A percentile compares a stretch with the other conserved stretches of the same genome.
Evolutionary conservation across 2,888 invertebrate species (phyloP).

Genomic region (Ptilodon capucinus): DNA sequence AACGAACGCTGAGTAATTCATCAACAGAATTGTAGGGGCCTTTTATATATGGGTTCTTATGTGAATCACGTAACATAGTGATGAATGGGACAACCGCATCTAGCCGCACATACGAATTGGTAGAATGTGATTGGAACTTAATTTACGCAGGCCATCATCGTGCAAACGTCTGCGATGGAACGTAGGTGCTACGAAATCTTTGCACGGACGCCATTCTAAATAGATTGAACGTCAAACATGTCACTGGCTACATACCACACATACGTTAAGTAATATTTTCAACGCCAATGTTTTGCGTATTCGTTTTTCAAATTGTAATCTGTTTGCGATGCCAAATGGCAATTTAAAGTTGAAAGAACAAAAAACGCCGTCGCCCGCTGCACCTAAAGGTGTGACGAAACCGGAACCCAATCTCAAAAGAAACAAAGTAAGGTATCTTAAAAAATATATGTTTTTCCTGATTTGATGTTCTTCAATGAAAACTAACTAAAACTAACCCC

Average conservation of each 20-base stretch:
- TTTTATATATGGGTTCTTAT: conserved; percentile 20
- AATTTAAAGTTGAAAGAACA: too few relatives aligned
- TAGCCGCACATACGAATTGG: conserved; percentile 7
- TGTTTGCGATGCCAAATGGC: too few relatives aligned
- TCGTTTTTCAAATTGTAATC: too few relatives aligned
- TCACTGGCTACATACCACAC: conserved; percentile 2
- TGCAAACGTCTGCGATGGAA: conserved; percentile 6
- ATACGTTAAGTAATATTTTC: not conserved
- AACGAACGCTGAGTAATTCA: conserved; percentile 33
- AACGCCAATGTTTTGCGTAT: too few relatives aligned
- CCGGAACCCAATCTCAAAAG: too few relatives aligned
- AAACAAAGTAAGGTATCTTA: too few relatives aligned
- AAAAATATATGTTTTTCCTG: too few relatives aligned
- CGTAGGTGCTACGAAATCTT: conserved; percentile 5
- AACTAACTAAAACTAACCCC: too few relatives aligned
- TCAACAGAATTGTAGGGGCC: conserved; percentile 28
- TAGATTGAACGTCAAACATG: conserved; percentile 4
- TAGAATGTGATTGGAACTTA: conserved; percentile 18
- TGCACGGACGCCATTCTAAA: not conserved
- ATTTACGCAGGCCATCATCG: conserved; percentile 12
- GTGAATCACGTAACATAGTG: conserved; percentile 31
- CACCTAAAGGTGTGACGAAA: too few relatives aligned
- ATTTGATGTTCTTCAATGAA: too few relatives aligned
- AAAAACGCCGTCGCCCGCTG: too few relatives aligned
- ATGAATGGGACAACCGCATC: conserved; percentile 27